Evolutionary conservation across 1,140 invertebrate genomes (phyloP).

Genomic region (Cryptotermes secundus): DNA sequence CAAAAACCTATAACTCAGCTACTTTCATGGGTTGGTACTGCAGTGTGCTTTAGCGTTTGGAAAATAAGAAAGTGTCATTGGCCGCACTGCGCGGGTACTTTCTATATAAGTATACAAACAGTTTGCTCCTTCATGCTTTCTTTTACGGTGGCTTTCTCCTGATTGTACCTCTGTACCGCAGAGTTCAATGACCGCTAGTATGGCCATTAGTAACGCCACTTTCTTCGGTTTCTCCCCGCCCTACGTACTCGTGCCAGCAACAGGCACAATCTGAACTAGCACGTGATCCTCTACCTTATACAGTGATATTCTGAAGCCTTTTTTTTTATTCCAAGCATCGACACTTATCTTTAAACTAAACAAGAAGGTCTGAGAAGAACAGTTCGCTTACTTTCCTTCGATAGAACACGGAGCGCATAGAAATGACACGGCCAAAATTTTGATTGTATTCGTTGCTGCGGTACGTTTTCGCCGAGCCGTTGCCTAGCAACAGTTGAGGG

Average conservation of each 20-base stretch:
- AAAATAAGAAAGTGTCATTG: conserved; percentile 15
- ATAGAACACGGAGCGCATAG: no score
- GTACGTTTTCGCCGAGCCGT: no score
- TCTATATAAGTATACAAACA: conserved; percentile 14
- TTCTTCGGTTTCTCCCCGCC: neutral
- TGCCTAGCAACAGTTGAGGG: no score
- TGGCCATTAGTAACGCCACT: neutral
- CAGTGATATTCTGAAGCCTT: no score
- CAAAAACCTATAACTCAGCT: neutral
- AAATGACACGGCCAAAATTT: no score
- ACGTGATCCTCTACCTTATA: no score
- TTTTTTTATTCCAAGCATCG: no score
- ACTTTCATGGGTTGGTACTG: neutral
- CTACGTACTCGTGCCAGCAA: neutral
- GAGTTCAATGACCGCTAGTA: neutral
- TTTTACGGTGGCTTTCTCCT: conserved; percentile 18
- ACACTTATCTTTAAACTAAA: no score
- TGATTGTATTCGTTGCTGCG: no score
- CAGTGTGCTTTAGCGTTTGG: neutral
- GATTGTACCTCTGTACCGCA: neutral
- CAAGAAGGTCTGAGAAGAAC: no score
- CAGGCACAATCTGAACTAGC: neutral
- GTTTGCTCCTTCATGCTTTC: neutral
- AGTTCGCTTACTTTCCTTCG: no score
- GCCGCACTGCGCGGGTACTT: conserved; percentile 9